These are phyloP conservation scores for Alloplasta piceator DNA, from an alignment of 2,888 invertebrate genomes.

Conservation along the genomic window DNA sequence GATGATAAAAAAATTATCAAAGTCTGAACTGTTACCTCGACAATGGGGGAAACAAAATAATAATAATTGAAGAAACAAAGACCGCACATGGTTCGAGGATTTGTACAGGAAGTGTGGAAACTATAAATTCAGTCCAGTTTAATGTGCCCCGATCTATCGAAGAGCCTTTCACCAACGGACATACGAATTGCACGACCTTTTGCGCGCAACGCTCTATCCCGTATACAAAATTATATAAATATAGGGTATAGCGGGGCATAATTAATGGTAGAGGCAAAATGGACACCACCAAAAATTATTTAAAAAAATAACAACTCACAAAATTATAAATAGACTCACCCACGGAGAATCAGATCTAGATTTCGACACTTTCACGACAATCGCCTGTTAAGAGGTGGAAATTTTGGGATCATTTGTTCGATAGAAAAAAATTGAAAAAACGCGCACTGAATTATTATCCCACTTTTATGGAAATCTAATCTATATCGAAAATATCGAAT, in stretches of 20 bases:
- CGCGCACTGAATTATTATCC: too few species aligned
- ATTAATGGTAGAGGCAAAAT: constrained; percentile 39
- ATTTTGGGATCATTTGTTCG: too few species aligned
- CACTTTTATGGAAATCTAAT: too few species aligned
- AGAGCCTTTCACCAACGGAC: constrained; percentile 60
- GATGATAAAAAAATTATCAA: background rate
- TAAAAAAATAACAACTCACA: too few species aligned
- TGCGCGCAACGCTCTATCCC: constrained; percentile 23
- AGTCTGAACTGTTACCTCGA: constrained; percentile 3
- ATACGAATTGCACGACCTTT: constrained; percentile 58
- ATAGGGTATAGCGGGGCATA: background rate
- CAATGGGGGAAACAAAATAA: constrained; percentile 37
- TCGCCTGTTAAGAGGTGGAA: too few species aligned
- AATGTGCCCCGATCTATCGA: constrained; percentile 26
- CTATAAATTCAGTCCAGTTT: constrained; percentile 50
- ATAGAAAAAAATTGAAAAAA: too few species aligned
- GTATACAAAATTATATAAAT: background rate
- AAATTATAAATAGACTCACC: too few species aligned
- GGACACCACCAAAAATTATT: constrained; percentile 19
- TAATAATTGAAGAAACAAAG: background rate
- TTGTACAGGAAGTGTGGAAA: constrained; percentile 53
- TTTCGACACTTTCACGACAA: too few species aligned
- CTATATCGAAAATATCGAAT: too few species aligned
- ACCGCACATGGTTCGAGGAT: background rate
- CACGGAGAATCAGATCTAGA: too few species aligned